Conservation (phyloP, 2,888 invertebrate species). For the Leuctra nigra region DNA sequence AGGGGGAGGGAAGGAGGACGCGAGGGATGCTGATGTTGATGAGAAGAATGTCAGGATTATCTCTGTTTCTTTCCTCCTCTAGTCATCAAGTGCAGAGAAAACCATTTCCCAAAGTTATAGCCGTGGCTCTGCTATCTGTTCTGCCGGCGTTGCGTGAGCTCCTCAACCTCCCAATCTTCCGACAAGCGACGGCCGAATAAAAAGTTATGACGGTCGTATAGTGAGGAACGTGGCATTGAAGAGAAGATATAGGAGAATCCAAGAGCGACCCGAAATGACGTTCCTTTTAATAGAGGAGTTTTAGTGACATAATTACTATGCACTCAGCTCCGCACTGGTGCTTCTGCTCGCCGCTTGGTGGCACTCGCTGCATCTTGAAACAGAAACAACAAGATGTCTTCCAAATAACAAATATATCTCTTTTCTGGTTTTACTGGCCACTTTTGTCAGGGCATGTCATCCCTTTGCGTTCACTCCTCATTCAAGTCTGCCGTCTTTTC, state of each 20-base stretch:
- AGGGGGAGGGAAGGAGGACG: not conserved
- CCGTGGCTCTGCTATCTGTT: slow-evolving; percentile 11
- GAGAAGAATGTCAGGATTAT: slow-evolving; percentile 18
- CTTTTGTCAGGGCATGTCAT: not conserved
- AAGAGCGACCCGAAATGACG: slow-evolving; percentile 7
- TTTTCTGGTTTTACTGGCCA: slow-evolving; percentile 17
- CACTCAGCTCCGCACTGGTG: slow-evolving; percentile 8
- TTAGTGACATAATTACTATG: slow-evolving; percentile 19
- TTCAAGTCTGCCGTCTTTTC: not conserved
- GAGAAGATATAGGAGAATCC: slow-evolving; percentile 16
- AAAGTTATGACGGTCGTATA: slow-evolving; percentile 18
- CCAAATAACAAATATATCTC: slow-evolving; percentile 13
- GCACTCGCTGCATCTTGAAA: not conserved
- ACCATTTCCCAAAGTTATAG: slow-evolving; percentile 19
- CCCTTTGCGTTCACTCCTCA: not conserved
- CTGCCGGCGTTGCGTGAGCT: slow-evolving; percentile 2
- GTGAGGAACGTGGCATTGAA: slow-evolving; percentile 17
- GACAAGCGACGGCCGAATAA: slow-evolving; percentile 19
- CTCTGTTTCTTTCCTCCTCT: slow-evolving; percentile 18
- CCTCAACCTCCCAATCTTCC: slow-evolving; percentile 13
- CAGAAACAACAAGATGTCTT: slow-evolving; percentile 8
- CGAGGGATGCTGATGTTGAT: slow-evolving; percentile 17
- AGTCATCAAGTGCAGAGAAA: slow-evolving; percentile 18
- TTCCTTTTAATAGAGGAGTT: slow-evolving; percentile 18
- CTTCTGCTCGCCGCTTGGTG: not conserved